These are phyloP conservation scores for Cremastinae sp. DNA, from an alignment of 2,888 invertebrate species.

Conservation along the genomic window DNA sequence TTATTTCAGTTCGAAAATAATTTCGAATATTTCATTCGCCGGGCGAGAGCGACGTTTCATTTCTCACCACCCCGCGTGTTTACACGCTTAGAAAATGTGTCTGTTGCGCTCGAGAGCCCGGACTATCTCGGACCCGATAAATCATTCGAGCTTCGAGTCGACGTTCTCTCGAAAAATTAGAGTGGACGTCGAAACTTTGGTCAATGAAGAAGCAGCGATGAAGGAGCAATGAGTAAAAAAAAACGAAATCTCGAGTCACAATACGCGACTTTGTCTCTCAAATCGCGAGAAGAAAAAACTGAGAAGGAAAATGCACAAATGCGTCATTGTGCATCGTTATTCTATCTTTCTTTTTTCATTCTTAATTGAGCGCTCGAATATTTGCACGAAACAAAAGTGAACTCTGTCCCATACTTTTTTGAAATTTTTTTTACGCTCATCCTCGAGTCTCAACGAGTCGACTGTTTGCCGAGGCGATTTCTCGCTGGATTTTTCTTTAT, in stretches of 20 bases:
- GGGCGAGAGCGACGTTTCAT: slow-evolving; percentile 5
- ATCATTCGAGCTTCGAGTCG: slow-evolving; percentile 48
- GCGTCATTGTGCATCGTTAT: slow-evolving; percentile 47
- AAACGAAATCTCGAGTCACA: slow-evolving; percentile 20
- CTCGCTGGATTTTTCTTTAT: slow-evolving; percentile 10
- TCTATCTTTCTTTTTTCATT: not conserved
- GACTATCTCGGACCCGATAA: slow-evolving; percentile 51
- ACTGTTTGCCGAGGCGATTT: slow-evolving; percentile 43
- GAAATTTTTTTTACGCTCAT: slow-evolving; percentile 1
- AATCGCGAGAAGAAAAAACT: slow-evolving; percentile 16
- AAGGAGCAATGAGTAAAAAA: slow-evolving; percentile 3
- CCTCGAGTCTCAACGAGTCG: slow-evolving; percentile 39
- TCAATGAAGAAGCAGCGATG: slow-evolving; percentile 18
- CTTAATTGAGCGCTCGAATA: slow-evolving; percentile 5
- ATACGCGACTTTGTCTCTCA: slow-evolving; percentile 2
- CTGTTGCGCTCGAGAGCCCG: slow-evolving; percentile 20
- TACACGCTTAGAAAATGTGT: slow-evolving; percentile 10
- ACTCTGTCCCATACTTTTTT: slow-evolving; percentile 35
- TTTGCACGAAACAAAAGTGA: slow-evolving; percentile 52
- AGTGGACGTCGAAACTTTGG: slow-evolving; percentile 27
- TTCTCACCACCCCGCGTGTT: slow-evolving; percentile 6
- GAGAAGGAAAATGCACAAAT: slow-evolving; percentile 34
- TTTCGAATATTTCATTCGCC: slow-evolving; percentile 11
- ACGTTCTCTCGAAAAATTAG: slow-evolving; percentile 33
- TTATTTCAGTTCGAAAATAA: slow-evolving; percentile 19